phyloP scores from a whole-genome alignment of 2,113 vertebrate species.

The Labeo rohita region DNA sequence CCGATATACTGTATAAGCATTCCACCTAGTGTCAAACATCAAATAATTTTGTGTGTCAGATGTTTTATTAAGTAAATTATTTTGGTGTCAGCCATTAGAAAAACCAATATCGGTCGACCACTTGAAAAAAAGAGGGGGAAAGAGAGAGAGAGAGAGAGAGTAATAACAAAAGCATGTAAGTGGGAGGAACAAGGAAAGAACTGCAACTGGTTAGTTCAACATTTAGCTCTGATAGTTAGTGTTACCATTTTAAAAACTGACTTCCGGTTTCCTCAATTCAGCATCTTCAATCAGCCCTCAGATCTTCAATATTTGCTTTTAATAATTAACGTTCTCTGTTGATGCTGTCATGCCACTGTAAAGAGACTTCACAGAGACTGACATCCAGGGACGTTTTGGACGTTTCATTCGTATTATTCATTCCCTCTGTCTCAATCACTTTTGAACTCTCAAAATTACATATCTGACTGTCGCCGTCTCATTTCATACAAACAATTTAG shows the following conservation, averaged over 20 bases:
- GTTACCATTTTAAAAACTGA: neutral
- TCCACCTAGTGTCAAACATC: too few relatives aligned
- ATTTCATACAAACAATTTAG: neutral
- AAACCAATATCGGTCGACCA: neutral
- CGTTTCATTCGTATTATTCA: neutral
- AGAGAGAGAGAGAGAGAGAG: constrained; percentile 50
- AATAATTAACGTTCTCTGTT: constrained; percentile 4
- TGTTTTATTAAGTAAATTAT: too few relatives aligned
- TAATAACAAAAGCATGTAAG: neutral
- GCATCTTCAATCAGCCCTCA: constrained; percentile 4
- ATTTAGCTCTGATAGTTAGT: neutral
- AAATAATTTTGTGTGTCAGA: too few relatives aligned
- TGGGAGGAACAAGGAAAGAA: constrained; percentile 24
- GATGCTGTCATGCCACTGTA: neutral
- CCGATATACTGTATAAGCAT: neutral
- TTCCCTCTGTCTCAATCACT: neutral
- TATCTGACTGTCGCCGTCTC: neutral
- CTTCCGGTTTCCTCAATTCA: neutral
- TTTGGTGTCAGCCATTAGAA: neutral
- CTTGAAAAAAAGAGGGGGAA: constrained; percentile 23
- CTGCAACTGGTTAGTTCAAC: neutral
- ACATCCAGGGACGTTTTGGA: neutral
- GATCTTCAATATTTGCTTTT: neutral
- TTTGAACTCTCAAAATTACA: constrained; percentile 1
- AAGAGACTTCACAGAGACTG: neutral